Evolutionary conservation across 2,888 invertebrate species (phyloP).

Genomic region (Idaea aversata): DNA sequence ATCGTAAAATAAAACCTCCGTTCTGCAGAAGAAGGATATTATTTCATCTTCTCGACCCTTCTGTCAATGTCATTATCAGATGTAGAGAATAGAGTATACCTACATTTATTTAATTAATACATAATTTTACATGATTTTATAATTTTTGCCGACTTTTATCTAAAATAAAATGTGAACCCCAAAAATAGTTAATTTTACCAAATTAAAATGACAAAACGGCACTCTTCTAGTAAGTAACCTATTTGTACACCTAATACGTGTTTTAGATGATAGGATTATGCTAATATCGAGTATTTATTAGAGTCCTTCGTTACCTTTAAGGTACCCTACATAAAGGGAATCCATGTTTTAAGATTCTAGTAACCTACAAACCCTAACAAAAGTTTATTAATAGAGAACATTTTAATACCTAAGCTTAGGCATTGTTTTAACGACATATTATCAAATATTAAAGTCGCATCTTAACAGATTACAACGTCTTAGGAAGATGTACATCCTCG

Average conservation of each 20-base stretch:
- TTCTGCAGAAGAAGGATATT: too few species aligned
- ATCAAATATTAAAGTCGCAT: neutral
- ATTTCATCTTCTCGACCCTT: too few species aligned
- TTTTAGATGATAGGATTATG: neutral
- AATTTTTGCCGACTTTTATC: neutral
- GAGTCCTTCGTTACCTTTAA: neutral
- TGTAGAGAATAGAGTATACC: too few species aligned
- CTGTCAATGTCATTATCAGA: too few species aligned
- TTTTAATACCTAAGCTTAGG: too few species aligned
- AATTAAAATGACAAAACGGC: constrained; percentile 9
- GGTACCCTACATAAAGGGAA: neutral
- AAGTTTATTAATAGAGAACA: too few species aligned
- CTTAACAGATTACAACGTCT: neutral
- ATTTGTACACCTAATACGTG: neutral
- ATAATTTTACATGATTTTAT: neutral
- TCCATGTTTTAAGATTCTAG: too few species aligned
- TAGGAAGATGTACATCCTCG: too few species aligned
- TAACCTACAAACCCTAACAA: too few species aligned
- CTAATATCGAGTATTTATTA: neutral
- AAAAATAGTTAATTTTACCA: neutral
- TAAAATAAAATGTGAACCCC: neutral
- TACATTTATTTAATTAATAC: neutral
- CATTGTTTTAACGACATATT: too few species aligned
- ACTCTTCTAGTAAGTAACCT: neutral
- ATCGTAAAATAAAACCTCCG: too few species aligned